Evolutionary conservation across 2,888 invertebrate genomes (phyloP).

Genomic region (Apodemia duryi): DNA sequence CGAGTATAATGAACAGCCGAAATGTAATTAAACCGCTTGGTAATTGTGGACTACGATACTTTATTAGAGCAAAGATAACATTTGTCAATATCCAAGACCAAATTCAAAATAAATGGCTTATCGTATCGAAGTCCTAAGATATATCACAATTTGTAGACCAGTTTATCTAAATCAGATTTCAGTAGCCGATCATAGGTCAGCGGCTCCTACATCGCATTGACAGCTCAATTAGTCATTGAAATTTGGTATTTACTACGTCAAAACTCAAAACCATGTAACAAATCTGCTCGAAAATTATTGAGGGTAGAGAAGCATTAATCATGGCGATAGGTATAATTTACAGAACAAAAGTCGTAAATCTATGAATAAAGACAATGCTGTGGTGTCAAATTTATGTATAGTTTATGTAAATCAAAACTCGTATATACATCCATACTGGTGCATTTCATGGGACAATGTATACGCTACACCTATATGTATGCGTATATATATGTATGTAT

Average conservation of each 20-base stretch:
- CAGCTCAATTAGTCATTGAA: neutral
- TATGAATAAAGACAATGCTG: neutral
- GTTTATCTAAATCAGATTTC: neutral
- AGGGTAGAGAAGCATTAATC: neutral
- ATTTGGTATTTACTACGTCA: conserved; percentile 4
- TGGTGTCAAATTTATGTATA: neutral
- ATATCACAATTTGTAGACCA: neutral
- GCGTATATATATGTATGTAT: too few species aligned
- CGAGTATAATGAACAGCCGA: too few species aligned
- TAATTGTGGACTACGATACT: too few species aligned
- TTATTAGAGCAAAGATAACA: too few species aligned
- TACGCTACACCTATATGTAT: too few species aligned
- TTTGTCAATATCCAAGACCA: too few species aligned
- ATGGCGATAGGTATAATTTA: neutral
- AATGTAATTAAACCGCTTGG: too few species aligned
- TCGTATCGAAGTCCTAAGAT: neutral
- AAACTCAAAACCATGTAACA: conserved; percentile 4
- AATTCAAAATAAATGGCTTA: too few species aligned
- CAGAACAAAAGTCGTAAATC: neutral
- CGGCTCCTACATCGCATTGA: neutral
- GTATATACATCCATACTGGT: too few species aligned
- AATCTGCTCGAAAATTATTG: neutral
- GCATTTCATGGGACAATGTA: too few species aligned
- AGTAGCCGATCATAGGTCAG: neutral
- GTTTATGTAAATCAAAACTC: too few species aligned